Base-by-base conservation (phyloP, 2,888 invertebrate genomes). In the Suillia variegata region DNA sequence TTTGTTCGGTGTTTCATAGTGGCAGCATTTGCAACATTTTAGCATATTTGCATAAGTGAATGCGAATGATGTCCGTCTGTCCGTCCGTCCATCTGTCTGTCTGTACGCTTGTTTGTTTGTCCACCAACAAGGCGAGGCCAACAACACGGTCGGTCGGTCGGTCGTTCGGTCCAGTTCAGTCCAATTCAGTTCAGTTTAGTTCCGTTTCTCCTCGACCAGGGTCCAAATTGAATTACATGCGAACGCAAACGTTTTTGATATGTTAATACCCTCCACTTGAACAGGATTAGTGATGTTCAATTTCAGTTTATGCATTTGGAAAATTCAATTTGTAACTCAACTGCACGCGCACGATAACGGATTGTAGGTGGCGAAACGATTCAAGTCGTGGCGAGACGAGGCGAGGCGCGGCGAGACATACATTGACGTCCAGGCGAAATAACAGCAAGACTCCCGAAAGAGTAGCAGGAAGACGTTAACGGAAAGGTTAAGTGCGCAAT, bases 251-350 rank as follows among this genome's bases (percentile, higher is more conserved):
- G 49, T 34, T 58, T 58, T 34, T 49, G 42, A 56, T 56, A 56
- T 56, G 56, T 56, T 56, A 56, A 56, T 56, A 38, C 50, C 42
- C 49, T 50, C 48, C 61, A 61, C 57, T 57, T 61, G 58, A 59
- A 53, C 54, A 34, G 65, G 65, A 63, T 65, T 65, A 65, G 59
- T 58, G 61, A 63, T 65, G 63, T 63, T 63, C 65, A 59, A 65
- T 65, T 65, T 63, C 56, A 54, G 58, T 63, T 65, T 60, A 65
- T 61, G 60, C 62, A 62, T 63, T 62, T 58, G 56, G 55, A 33
- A 62, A 63, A 64, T 63, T 65, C 63, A 65, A 65, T 65, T 67
- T 65, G 62, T 62, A 57, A 58, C 61, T 54, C 58, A 61, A 60
- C 61, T 62, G 55, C 58, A 56, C 54, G 60, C 52, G 53, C 50